Base-by-base conservation (phyloP, 1,140 invertebrate genomes). In the Sinonovacula constricta region DNA sequence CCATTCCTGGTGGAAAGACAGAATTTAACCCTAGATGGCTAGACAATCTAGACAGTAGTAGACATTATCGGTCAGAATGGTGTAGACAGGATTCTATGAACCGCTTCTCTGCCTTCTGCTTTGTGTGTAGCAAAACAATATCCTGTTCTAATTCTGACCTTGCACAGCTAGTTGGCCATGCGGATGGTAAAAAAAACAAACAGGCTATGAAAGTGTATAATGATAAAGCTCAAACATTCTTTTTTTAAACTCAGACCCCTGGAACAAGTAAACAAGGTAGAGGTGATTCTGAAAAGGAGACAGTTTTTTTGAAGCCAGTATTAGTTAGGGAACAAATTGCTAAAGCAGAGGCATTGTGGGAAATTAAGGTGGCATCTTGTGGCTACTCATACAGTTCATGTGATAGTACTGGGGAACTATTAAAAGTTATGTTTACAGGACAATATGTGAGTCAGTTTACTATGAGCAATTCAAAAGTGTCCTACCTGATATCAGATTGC, bases 401-500 rank as follows among this genome's bases (percentile, higher is more conserved):
- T 69, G 67, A 69, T 69, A 53, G 26, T 45, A 45, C 18, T 45
- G 2, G 15, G 4, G 24, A 69, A 33, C 49, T 79, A 31, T 75
- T 75, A 33, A 30, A 69, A 18, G 31, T 31, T 5, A 74, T 82
- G 76, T 82, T 79, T 63, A 54, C 63, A n/a, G 76, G 68, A 0
- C 22, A 26, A 54, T 30, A 28, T 33, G 31, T 60, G 33, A 57
- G 30, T 45, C 24, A 71, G 28, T 82, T 79, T 75, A 74, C 62
- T 51, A 74, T 79, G 54, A 69, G 63, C 56, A 60, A 66, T 69
- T 36, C 53, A 39, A 82, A 77, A 57, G 59, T 79, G n/a, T 81
- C 75, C 26, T 79, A 81, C 34, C 22, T 79, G 49, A 74, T 82
- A 34, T 79, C 80, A 34, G 75, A 79, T 79, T 75, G 80, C 15